These are phyloP conservation scores for Brachionus rotundiformis DNA, from an alignment of 1,140 invertebrate species.

Conservation along the genomic window DNA sequence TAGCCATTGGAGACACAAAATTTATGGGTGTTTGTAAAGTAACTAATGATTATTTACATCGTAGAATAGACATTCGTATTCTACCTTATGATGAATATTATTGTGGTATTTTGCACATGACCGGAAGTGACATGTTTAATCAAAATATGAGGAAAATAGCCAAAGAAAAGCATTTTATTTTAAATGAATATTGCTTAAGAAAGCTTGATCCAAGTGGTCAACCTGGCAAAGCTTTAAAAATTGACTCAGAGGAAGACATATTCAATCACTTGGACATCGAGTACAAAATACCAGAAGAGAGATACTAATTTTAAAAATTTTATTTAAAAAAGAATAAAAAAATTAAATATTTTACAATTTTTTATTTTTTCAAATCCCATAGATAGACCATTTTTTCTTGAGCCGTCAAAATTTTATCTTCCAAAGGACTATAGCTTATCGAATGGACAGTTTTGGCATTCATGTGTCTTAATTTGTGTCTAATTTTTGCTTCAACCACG, in stretches of 20 bases:
- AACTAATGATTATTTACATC: background rate
- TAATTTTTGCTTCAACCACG: conserved; percentile 68
- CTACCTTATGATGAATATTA: conserved; percentile 35
- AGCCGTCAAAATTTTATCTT: conserved; percentile 45
- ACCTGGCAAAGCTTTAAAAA: conserved; percentile 8
- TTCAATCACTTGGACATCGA: conserved; percentile 27
- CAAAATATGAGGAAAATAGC: conserved; percentile 26
- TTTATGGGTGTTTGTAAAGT: conserved; percentile 62
- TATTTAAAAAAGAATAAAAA: background rate
- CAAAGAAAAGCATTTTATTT: conserved; percentile 4
- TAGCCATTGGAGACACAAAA: conserved; percentile 75
- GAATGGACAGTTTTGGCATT: conserved; percentile 11
- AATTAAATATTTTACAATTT: background rate
- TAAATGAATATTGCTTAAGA: conserved; percentile 41
- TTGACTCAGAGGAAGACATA: conserved; percentile 38
- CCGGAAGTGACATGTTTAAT: conserved; percentile 24
- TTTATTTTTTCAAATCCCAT: conserved; percentile 24
- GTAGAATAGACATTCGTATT: conserved; percentile 25
- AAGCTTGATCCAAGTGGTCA: background rate
- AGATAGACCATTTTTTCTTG: conserved; percentile 47
- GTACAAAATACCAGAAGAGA: conserved; percentile 24
- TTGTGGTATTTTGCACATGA: conserved; percentile 39
- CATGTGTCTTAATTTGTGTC: background rate
- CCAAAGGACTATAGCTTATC: conserved; percentile 17
- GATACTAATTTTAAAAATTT: conserved; percentile 27